Evolutionary conservation across 2,888 invertebrate species (phyloP), one percentile per base, ranked within the genome.

Genomic region (Notodonta dromedarius): DNA sequence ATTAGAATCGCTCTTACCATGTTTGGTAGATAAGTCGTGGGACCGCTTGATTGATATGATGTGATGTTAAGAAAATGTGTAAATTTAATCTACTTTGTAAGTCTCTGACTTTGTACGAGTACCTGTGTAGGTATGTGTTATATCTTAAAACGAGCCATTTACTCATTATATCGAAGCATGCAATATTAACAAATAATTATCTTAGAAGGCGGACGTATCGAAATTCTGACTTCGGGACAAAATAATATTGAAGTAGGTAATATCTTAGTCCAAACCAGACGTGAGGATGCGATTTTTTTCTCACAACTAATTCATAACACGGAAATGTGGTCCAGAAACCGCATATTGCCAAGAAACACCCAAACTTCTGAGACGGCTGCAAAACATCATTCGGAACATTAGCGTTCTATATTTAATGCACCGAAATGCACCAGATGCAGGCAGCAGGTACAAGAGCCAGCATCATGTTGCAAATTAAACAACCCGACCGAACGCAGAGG

Each of bases 381-480:
- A 67, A 65, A 69, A 65, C 58, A 69, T 70, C 76, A 71, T 60
- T 66, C 67, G 62, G 67, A 76, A 76, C 76, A 78, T 78, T 69
- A 77, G 69, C 66, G 71, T 86, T 85, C 88, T 90, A 90, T 90
- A 88, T 91, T 89, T 86, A 87, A 87, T 80, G 77, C 82, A 82
- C 86, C 87, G 85, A 84, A 88, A 87, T 85, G 83, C 88, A 90
- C 88, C 93, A 92, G 89, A 92, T 93, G 92, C 83, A 75, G 71
- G 42, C 56, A 75, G 89, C 92, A 93, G 93, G 93, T 93, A 92
- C 85, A 77, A 80, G 79, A 65, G 70, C 77, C 87, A 89, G 89
- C 88, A 89, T 91, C 91, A 86, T 87, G 85, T 91, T 90, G 91
- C 91, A 90, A 91, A 91, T 90, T 86, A 84, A 73, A 73, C 66